A percentile compares a stretch with the other conserved stretches of the same genome.
These are phyloP conservation scores for Gryllus longicercus DNA, from an alignment of 2,888 invertebrate species.

Conservation along the genomic window DNA sequence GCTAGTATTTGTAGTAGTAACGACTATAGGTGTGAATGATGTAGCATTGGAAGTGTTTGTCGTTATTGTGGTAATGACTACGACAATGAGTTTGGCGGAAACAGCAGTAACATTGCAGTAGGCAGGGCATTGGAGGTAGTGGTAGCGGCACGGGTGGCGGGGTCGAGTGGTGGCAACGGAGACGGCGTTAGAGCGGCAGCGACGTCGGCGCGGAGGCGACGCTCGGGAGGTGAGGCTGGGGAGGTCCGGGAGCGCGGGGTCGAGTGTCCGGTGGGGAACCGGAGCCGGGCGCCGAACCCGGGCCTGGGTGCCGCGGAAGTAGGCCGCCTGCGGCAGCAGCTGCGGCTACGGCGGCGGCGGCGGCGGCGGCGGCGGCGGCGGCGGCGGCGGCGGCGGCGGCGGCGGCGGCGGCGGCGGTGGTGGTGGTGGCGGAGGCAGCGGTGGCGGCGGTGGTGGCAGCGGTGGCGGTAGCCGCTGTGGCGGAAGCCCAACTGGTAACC, in stretches of 20 bases:
- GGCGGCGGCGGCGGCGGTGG: neutral
- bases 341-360: neutral
- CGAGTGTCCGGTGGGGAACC: neutral
- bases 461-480: neutral
- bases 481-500: neutral
- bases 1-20: too few species aligned
- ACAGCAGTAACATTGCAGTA: too few species aligned
- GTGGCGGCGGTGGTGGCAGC: neutral
- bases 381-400: neutral
- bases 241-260: neutral
- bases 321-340: neutral
- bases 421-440: neutral
- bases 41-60: too few species aligned
- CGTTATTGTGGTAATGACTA: too few species aligned
- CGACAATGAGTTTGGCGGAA: too few species aligned
- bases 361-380: neutral
- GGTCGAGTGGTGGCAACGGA: neutral
- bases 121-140: too few species aligned
- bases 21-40: too few species aligned
- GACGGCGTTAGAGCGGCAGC: neutral
- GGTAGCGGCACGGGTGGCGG: neutral
- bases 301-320: neutral
- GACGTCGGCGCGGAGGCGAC: neutral
- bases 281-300: conserved; percentile 8
- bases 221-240: neutral